Percentiles rank a stretch among this genome's conserved stretches.
Evolutionary conservation across 2,113 vertebrate genomes (phyloP).

Genomic region (Campylorhamphus procurvoides): DNA sequence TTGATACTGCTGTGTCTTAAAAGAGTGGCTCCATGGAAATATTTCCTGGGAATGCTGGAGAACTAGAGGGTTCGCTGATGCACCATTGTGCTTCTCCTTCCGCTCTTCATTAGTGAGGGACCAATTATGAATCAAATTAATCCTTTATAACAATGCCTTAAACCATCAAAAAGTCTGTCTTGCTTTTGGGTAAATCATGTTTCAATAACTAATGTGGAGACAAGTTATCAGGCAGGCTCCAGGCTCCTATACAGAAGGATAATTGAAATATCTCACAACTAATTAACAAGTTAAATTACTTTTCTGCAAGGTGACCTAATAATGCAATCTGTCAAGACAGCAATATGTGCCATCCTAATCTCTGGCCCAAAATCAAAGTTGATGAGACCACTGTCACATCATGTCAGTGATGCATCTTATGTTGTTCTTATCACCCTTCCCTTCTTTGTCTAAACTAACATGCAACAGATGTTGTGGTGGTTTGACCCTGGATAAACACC

Average conservation of each 20-base stretch:
- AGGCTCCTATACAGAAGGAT: background rate
- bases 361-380: background rate
- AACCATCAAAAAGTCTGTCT: background rate
- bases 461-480: background rate
- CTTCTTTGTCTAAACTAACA: background rate
- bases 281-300: conserved; percentile 32
- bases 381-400: background rate
- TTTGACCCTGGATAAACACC: no score
- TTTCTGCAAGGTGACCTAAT: conserved; percentile 40
- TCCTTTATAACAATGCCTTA: background rate
- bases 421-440: background rate
- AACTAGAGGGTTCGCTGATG: background rate
- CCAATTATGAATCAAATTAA: background rate
- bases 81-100: background rate
- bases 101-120: background rate
- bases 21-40: background rate
- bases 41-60: background rate
- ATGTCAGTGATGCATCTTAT: background rate
- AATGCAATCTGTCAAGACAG: background rate
- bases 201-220: background rate
- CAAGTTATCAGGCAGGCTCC: background rate
- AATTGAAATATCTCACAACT: conserved; percentile 30
- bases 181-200: background rate
- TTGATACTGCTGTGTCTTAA: background rate
- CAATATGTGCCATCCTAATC: background rate